These are phyloP conservation scores for Tanypteryx hageni DNA, from an alignment of 2,888 invertebrate species.

Conservation along the genomic window DNA sequence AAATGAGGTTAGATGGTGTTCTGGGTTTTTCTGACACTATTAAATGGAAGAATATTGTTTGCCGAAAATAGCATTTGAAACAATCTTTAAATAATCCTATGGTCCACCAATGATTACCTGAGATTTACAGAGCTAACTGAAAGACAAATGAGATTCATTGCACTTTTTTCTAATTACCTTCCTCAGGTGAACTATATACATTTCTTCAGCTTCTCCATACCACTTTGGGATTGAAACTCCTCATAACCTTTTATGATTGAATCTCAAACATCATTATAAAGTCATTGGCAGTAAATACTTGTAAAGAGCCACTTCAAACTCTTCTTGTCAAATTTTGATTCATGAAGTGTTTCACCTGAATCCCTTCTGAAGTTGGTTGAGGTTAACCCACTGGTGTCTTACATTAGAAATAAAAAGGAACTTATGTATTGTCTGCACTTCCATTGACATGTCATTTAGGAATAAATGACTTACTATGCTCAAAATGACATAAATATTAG, in stretches of 20 bases:
- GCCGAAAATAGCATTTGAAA: conserved; percentile 17
- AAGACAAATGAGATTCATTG: conserved; percentile 48
- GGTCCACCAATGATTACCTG: conserved; percentile 56
- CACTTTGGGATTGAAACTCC: neutral
- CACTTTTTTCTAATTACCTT: conserved; percentile 27
- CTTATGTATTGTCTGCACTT: neutral
- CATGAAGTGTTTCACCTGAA: no score
- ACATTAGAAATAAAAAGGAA: neutral
- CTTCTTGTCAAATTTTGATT: neutral
- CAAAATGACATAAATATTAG: neutral
- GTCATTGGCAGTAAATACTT: conserved; percentile 37
- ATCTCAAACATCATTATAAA: neutral
- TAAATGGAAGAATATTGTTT: neutral
- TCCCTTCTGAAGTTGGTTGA: neutral
- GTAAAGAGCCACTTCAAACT: neutral
- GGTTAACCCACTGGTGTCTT: neutral
- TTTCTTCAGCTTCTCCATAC: neutral
- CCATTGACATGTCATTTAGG: neutral
- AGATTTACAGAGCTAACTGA: conserved; percentile 61
- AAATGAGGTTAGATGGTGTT: conserved; percentile 1
- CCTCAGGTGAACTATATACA: neutral
- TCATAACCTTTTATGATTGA: neutral
- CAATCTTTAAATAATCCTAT: conserved; percentile 29
- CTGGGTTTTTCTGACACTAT: neutral
- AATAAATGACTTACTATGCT: neutral